Percentiles rank a stretch among this genome's conserved stretches.
phyloP scores from a whole-genome alignment of 2,797 vertebrate genomes.

The Melanotaenia boesemani region DNA sequence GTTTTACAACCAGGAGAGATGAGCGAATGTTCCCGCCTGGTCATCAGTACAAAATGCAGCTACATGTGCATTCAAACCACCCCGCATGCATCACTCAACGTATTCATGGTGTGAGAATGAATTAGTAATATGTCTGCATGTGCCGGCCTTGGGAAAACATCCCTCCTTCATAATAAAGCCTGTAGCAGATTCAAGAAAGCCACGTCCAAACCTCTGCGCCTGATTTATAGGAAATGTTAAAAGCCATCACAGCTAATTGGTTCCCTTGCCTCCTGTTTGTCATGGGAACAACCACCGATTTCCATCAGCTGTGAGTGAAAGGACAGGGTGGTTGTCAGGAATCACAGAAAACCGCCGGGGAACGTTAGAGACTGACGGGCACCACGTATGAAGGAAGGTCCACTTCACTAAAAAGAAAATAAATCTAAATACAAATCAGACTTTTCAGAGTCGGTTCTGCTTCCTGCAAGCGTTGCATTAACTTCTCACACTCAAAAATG shows the following conservation, averaged over 20 bases:
- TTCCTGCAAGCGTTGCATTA: constrained; percentile 33
- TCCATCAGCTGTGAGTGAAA: constrained; percentile 57
- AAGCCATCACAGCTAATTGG: constrained; percentile 74
- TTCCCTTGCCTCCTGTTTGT: constrained; percentile 79
- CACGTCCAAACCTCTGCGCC: constrained; percentile 41
- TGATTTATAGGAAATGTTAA: constrained; percentile 68
- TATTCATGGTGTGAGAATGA: constrained; percentile 62
- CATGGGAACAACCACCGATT: constrained; percentile 59
- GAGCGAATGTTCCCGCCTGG: too few relatives aligned
- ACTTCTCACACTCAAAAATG: constrained; percentile 44
- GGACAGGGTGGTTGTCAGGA: constrained; percentile 53
- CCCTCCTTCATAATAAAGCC: constrained; percentile 68
- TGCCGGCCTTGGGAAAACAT: constrained; percentile 62
- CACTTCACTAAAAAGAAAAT: constrained; percentile 2
- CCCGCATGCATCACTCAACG: constrained; percentile 37
- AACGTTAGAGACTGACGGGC: constrained; percentile 58
- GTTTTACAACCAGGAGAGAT: too few relatives aligned
- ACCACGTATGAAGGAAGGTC: constrained; percentile 18
- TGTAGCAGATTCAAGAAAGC: constrained; percentile 46
- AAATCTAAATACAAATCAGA: background rate
- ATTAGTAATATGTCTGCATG: constrained; percentile 69
- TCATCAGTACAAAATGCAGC: constrained; percentile 14
- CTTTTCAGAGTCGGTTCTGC: constrained; percentile 20
- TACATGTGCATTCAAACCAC: constrained; percentile 17
- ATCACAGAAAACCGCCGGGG: constrained; percentile 41